Percentiles rank a stretch among this genome's conserved stretches.
Conservation (phyloP, 1,140 invertebrate species). For the Habropoda laboriosa region DNA sequence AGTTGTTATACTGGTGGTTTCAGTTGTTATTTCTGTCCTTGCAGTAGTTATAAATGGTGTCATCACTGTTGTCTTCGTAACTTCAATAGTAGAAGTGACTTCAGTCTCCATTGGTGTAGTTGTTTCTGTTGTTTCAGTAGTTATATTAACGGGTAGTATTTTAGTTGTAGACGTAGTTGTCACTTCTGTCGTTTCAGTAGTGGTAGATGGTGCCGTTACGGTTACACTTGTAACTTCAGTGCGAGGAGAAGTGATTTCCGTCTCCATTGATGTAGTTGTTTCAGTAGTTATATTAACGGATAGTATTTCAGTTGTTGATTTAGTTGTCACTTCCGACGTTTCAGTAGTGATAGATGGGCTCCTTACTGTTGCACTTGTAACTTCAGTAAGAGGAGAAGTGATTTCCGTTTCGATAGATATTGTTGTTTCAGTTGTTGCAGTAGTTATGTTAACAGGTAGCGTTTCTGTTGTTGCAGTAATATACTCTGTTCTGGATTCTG, state of each 20-base stretch:
- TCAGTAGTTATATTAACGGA: not conserved
- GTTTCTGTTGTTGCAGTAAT: not conserved
- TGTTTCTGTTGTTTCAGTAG: not conserved
- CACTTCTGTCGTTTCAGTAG: not conserved
- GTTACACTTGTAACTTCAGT: not conserved
- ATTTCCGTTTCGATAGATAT: not conserved
- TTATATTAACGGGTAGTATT: not conserved
- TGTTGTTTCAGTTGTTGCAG: no score
- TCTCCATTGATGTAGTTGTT: not conserved
- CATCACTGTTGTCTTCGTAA: not conserved
- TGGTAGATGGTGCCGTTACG: not conserved
- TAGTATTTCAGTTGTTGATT: not conserved
- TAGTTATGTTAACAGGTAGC: no score
- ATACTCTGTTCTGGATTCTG: not conserved
- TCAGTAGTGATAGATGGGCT: no score
- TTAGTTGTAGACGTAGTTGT: not conserved
- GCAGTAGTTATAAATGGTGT: accelerated
- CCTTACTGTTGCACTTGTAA: not conserved
- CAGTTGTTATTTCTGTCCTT: not conserved
- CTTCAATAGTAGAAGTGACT: accelerated
- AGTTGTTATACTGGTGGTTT: accelerated
- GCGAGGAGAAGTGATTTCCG: not conserved
- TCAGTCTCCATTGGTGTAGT: not conserved
- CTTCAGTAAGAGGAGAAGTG: not conserved
- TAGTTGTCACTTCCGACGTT: no score